Percentiles rank a stretch among this genome's conserved stretches.
These are phyloP conservation scores for Dryobota labecula DNA, from an alignment of 2,888 invertebrate genomes.

Conservation along the genomic window DNA sequence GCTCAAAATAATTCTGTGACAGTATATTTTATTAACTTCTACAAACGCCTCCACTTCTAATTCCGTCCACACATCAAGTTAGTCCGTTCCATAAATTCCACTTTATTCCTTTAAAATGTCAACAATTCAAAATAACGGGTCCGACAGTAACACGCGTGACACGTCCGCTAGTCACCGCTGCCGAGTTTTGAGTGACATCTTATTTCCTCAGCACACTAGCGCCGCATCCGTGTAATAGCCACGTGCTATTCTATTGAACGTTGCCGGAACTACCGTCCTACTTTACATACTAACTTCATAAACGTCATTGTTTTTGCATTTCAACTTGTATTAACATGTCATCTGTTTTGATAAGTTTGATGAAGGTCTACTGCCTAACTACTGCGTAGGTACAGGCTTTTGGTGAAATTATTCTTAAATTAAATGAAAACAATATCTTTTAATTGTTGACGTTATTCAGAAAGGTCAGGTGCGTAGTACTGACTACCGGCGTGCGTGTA, in stretches of 20 bases:
- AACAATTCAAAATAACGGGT: slow-evolving; percentile 56
- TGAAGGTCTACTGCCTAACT: slow-evolving; percentile 18
- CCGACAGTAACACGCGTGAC: slow-evolving; percentile 66
- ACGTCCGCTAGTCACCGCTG: slow-evolving; percentile 76
- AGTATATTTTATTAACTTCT: background rate
- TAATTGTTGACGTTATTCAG: too few relatives aligned
- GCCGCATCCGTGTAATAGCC: slow-evolving; percentile 63
- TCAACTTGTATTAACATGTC: slow-evolving; percentile 47
- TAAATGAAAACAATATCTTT: background rate
- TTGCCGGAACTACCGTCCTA: slow-evolving; percentile 74
- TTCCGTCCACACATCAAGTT: slow-evolving; percentile 5
- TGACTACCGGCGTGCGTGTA: too few relatives aligned
- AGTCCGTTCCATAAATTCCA: slow-evolving; percentile 12
- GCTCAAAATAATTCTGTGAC: background rate
- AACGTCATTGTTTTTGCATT: slow-evolving; percentile 56
- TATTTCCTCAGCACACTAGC: slow-evolving; percentile 82
- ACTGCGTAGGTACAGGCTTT: background rate
- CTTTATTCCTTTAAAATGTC: slow-evolving; percentile 55
- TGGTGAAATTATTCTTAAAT: background rate
- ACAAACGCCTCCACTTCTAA: slow-evolving; percentile 12
- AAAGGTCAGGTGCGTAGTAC: too few relatives aligned
- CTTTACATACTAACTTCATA: slow-evolving; percentile 69
- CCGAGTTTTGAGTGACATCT: slow-evolving; percentile 82
- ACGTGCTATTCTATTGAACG: slow-evolving; percentile 71
- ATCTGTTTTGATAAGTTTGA: slow-evolving; percentile 40